These are phyloP conservation scores for Etheostoma cragini DNA, from an alignment of 2,113 vertebrate genomes.

Conservation along the genomic window DNA sequence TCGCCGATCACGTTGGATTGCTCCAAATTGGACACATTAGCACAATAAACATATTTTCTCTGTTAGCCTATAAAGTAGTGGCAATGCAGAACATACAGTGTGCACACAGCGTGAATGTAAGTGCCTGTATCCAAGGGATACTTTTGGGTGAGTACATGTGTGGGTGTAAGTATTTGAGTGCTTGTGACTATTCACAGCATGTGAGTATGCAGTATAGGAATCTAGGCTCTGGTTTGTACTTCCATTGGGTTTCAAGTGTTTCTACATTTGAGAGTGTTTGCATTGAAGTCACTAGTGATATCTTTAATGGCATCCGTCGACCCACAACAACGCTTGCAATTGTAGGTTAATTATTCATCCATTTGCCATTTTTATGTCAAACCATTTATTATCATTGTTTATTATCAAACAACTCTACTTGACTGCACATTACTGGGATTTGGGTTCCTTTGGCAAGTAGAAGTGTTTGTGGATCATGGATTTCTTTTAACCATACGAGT, in stretches of 20 bases:
- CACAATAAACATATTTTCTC: constrained; percentile 52
- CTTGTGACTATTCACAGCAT: constrained; percentile 18
- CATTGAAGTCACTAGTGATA: not conserved
- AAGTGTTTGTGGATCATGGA: not conserved
- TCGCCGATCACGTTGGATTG: constrained; percentile 55
- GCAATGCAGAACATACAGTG: not conserved
- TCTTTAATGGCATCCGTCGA: not conserved
- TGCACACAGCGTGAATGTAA: not conserved
- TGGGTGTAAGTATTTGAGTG: not conserved
- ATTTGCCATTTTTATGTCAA: not conserved
- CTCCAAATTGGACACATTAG: constrained; percentile 60
- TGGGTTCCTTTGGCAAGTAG: not conserved
- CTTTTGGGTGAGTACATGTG: not conserved
- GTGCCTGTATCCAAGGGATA: not conserved
- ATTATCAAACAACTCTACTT: not conserved
- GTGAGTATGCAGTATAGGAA: constrained; percentile 13
- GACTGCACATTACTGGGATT: not conserved
- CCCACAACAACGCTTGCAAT: not conserved
- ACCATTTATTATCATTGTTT: no score
- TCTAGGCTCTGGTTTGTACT: constrained; percentile 1
- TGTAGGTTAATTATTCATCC: not conserved
- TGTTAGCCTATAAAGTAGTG: constrained; percentile 19
- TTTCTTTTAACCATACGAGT: no score
- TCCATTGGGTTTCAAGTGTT: not conserved
- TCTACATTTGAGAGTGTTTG: constrained; percentile 11